Evolutionary conservation across 2,797 vertebrate genomes (phyloP).

Genomic region (Hirundo rustica): DNA sequence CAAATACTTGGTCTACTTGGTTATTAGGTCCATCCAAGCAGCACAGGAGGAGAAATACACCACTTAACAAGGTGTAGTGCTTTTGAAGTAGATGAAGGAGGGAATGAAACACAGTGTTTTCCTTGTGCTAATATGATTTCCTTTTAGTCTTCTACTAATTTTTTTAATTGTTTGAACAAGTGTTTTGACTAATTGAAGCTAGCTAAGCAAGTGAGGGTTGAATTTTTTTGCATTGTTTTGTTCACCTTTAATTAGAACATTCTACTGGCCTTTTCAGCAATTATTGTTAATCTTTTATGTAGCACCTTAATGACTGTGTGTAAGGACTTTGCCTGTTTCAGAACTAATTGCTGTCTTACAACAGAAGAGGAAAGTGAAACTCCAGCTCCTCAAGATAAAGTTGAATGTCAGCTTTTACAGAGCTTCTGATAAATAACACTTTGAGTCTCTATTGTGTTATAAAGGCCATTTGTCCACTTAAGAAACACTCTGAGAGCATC

Average conservation of each 20-base stretch:
- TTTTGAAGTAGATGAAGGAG: not conserved
- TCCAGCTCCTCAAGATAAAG: not conserved
- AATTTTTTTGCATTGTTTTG: not conserved
- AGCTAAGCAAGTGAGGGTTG: not conserved
- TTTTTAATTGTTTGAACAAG: not conserved
- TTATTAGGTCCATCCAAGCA: not conserved
- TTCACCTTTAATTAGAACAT: not conserved
- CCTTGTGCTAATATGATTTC: not conserved
- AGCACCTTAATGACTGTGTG: not conserved
- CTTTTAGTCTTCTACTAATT: not conserved
- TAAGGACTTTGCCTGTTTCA: not conserved
- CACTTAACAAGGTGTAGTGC: not conserved
- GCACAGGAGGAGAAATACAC: not conserved
- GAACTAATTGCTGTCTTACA: not conserved
- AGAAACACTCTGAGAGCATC: not conserved
- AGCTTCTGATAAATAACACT: not conserved
- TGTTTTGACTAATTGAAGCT: not conserved
- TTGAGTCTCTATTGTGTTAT: not conserved
- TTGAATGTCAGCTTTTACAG: not conserved
- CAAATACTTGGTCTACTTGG: not conserved
- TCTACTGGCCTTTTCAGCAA: not conserved
- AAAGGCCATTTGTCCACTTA: conserved; percentile 17
- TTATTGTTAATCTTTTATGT: not conserved
- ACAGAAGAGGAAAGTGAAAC: not conserved
- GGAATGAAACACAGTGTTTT: not conserved